phyloP scores from a whole-genome alignment of 2,797 vertebrate species.

The Melanotaenia nigrans region DNA sequence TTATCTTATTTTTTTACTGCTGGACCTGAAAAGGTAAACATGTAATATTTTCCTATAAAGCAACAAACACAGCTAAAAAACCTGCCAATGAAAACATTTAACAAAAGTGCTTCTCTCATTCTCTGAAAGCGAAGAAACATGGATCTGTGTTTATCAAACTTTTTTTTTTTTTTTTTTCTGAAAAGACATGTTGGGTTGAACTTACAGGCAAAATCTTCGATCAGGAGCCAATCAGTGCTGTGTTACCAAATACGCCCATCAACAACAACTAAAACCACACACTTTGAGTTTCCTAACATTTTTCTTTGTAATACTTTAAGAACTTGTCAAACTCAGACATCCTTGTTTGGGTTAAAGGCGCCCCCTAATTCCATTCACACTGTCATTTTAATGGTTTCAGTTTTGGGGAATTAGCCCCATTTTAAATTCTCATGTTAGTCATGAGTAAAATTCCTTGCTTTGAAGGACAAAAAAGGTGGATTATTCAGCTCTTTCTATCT shows the following conservation, averaged over 20 bases:
- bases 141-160: slow-evolving; percentile 43
- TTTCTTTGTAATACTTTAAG: slow-evolving; percentile 23
- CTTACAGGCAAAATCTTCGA: slow-evolving; percentile 44
- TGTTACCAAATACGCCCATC: slow-evolving; percentile 14
- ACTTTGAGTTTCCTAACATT: slow-evolving; percentile 21
- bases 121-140: slow-evolving; percentile 36
- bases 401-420: slow-evolving; percentile 4
- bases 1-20: slow-evolving; percentile 22
- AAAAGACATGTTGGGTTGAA: slow-evolving; percentile 39
- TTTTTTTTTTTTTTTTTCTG: slow-evolving; percentile 38
- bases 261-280: slow-evolving; percentile 28
- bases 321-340: slow-evolving; percentile 21
- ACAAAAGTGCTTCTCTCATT: slow-evolving; percentile 46
- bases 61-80: slow-evolving; percentile 33
- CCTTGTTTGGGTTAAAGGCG: slow-evolving; percentile 14
- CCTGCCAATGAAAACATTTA: slow-evolving; percentile 46
- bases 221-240: slow-evolving; percentile 36
- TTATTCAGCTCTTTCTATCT: slow-evolving; percentile 19
- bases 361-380: slow-evolving; percentile 1
- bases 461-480: slow-evolving; percentile 12
- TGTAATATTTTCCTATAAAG: slow-evolving; percentile 33
- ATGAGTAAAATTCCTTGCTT: slow-evolving; percentile 15
- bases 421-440: slow-evolving; percentile 19
- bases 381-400: slow-evolving; percentile 14
- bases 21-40: slow-evolving; percentile 48